These are phyloP conservation scores for Antitype chi DNA, from an alignment of 2,888 invertebrate species.

Conservation along the genomic window DNA sequence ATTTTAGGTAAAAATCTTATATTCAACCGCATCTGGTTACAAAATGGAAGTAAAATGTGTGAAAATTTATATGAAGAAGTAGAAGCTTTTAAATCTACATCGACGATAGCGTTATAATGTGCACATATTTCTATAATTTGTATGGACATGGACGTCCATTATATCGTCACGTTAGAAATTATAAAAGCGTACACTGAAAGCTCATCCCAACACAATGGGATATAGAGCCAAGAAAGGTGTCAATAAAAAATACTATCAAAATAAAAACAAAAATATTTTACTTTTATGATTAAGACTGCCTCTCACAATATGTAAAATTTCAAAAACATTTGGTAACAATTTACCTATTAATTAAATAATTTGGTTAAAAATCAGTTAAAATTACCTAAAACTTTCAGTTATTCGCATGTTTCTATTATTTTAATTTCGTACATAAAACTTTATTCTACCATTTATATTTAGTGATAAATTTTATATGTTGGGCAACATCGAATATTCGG, in stretches of 20 bases:
- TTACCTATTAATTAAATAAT: constrained; percentile 21
- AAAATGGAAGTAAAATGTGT: background rate
- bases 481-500: constrained; percentile 13
- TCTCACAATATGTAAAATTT: constrained; percentile 12
- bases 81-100: background rate
- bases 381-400: constrained; percentile 18
- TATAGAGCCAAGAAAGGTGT: background rate
- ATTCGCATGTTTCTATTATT: constrained; percentile 14
- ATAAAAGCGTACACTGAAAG: background rate
- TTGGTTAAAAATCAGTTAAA: constrained; percentile 27
- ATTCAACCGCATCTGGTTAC: background rate
- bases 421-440: constrained; percentile 15
- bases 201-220: background rate
- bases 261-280: constrained; percentile 29
- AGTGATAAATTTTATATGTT: constrained; percentile 23
- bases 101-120: background rate
- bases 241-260: constrained; percentile 21
- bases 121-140: background rate
- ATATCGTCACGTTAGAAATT: background rate
- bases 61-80: background rate
- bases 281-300: background rate
- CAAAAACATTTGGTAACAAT: constrained; percentile 24
- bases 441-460: constrained; percentile 36
- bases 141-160: background rate
- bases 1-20: background rate